A percentile compares a stretch with the other conserved stretches of the same genome.
Conservation (phyloP, 2,113 vertebrate genomes). For the Synchiropus splendidus region DNA sequence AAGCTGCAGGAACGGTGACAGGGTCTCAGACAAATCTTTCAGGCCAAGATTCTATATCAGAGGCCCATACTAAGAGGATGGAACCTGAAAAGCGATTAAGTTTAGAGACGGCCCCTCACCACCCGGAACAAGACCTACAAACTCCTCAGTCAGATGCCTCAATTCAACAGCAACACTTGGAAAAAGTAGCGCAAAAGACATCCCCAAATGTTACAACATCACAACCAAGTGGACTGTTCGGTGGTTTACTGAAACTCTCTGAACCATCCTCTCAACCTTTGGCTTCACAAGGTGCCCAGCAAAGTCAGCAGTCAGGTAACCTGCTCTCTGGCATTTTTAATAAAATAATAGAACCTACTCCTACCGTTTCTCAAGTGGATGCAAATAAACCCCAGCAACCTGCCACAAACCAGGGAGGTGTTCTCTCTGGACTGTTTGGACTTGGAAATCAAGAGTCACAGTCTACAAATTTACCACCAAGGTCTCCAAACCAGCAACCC, state of each 20-base stretch:
- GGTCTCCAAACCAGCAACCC: conserved; percentile 24
- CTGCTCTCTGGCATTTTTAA: conserved; percentile 59
- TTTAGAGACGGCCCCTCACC: conserved; percentile 1
- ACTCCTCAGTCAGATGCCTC: conserved; percentile 14
- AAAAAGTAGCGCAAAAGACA: conserved; percentile 21
- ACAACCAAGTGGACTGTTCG: conserved; percentile 51
- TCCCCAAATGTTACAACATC: conserved; percentile 2
- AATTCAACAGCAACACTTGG: conserved; percentile 23
- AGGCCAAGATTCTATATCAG: conserved; percentile 16
- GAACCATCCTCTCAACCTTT: conserved; percentile 29
- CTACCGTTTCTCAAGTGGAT: conserved; percentile 15
- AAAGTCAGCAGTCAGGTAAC: conserved; percentile 36
- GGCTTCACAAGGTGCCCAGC: conserved; percentile 14
- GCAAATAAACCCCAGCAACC: conserved; percentile 13
- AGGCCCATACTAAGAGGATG: conserved; percentile 13
- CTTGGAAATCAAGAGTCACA: conserved; percentile 59
- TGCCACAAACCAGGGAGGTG: conserved; percentile 48
- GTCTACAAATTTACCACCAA: conserved; percentile 21
- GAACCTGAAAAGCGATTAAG: conserved; percentile 6
- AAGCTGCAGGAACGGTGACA: conserved; percentile 47
- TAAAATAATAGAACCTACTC: conserved; percentile 48
- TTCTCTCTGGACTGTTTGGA: conserved; percentile 67
- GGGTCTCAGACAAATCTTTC: conserved; percentile 26
- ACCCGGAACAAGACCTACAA: conserved; percentile 4
- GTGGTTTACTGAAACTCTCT: conserved; percentile 47